phyloP scores from a whole-genome alignment of 1,140 invertebrate genomes.

The Odontomachus brunneus region DNA sequence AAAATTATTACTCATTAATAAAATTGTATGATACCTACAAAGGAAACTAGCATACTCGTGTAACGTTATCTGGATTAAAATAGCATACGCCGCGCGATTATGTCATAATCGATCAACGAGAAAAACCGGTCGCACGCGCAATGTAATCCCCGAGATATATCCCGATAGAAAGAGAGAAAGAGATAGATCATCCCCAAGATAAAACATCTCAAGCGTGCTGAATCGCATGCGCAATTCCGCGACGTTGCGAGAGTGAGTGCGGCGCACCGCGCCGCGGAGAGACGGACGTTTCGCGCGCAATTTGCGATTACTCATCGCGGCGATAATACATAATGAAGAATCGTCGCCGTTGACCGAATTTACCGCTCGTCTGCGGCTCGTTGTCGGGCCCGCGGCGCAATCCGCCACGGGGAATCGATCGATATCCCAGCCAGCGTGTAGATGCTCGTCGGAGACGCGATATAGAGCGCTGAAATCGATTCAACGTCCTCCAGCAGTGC shows the following conservation, averaged over 20 bases:
- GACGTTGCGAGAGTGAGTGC: background rate
- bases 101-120: too few species aligned
- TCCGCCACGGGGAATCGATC: background rate
- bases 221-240: background rate
- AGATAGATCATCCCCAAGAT: background rate
- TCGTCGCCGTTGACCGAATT: slow-evolving; percentile 4
- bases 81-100: too few species aligned
- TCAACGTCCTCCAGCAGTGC: slow-evolving; percentile 63
- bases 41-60: too few species aligned
- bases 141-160: background rate
- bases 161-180: background rate
- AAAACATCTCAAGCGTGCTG: background rate
- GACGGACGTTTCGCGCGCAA: background rate
- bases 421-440: slow-evolving; percentile 30
- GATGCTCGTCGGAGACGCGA: background rate
- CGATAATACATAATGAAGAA: slow-evolving; percentile 16
- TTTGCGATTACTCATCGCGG: background rate
- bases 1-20: too few species aligned
- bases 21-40: too few species aligned
- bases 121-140: too few species aligned
- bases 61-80: too few species aligned
- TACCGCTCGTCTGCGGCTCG: background rate
- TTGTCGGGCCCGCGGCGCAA: background rate
- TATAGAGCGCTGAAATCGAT: slow-evolving; percentile 17
- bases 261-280: background rate